phyloP scores from a whole-genome alignment of 2,113 vertebrate genomes.

The Apodemus sylvaticus region DNA sequence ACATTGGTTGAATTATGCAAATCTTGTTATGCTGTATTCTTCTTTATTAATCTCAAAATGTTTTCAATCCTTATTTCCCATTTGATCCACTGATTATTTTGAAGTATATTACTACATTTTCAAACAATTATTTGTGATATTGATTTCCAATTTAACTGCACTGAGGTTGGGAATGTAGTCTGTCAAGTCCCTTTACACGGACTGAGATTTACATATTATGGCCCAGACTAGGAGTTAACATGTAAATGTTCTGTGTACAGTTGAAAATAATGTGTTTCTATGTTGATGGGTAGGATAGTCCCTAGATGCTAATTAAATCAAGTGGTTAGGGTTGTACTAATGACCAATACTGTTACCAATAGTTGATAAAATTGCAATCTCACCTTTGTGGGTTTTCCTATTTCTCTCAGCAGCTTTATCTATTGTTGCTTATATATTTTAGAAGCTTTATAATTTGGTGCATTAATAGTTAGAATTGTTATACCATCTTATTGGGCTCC shows the following conservation, averaged over 20 bases:
- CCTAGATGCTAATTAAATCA: constrained; percentile 3
- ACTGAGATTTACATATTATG: neutral
- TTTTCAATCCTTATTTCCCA: constrained; percentile 17
- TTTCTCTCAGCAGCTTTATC: neutral
- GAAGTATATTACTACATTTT: constrained; percentile 1
- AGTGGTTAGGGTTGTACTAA: neutral
- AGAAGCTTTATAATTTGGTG: neutral
- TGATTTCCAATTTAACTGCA: constrained; percentile 17
- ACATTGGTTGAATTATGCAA: neutral
- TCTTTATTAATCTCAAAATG: constrained; percentile 18
- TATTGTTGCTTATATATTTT: neutral
- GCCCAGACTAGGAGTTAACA: neutral
- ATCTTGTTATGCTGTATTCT: neutral
- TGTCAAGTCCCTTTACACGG: neutral
- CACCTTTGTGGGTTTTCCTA: neutral
- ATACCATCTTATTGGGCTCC: neutral
- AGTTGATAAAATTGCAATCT: neutral
- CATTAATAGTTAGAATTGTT: constrained; percentile 18
- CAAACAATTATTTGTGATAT: neutral
- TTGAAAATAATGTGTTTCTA: neutral
- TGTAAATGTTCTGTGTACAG: neutral
- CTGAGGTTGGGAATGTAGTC: neutral
- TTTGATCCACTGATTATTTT: neutral
- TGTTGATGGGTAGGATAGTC: neutral
- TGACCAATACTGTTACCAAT: neutral